Base-by-base conservation (phyloP, 2,797 vertebrate species). In the Psittacula derbiana region DNA sequence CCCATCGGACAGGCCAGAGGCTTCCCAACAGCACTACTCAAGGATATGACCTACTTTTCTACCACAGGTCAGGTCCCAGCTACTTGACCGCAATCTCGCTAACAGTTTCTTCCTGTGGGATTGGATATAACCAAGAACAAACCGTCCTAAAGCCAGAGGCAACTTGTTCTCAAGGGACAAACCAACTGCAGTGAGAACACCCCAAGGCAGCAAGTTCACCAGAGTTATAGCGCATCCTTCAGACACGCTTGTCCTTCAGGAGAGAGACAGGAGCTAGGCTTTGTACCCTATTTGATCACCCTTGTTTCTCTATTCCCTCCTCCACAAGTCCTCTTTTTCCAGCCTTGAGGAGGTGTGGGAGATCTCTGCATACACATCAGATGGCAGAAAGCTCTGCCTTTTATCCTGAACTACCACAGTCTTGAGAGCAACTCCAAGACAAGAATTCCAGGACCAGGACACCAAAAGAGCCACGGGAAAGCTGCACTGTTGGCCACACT, bases 111-210 rank as follows among this genome's bases (percentile, higher is more conserved):
- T 96, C 95, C 94, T 6, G 0, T 94, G 94, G 88, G 96, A 96
- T 3, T 74, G 66, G 66, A 47, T 31, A 90, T 23, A 69, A 86
- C 50, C 85, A 83, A 88, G 93, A 95, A 97, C 96, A 95, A 92
- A 75, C 46, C 0, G 66, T 95, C 66, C 94, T 58, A 66, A 92
- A 81, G 62, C 66, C 76, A 92, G 86, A 95, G 73, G 83, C 76
- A 47, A 12, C 55, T 80, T 57, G 14, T 70, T 53, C 93, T 67
- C 88, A 52, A 33, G 80, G 71, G 66, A 90, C 80, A 91, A 62
- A 65, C 8, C 72, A 90, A 90, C 76, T 88, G 76, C 66, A 90
- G 64, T 44, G 41, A 79, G 66, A 93, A 85, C 69, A 91, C 16
- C 67, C 61, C 88, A 78, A 57, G 49, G 88, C 87, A 93, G 79